These are phyloP conservation scores for Anagrus nilaparvatae DNA, from an alignment of 1,140 invertebrate genomes.

Conservation along the genomic window DNA sequence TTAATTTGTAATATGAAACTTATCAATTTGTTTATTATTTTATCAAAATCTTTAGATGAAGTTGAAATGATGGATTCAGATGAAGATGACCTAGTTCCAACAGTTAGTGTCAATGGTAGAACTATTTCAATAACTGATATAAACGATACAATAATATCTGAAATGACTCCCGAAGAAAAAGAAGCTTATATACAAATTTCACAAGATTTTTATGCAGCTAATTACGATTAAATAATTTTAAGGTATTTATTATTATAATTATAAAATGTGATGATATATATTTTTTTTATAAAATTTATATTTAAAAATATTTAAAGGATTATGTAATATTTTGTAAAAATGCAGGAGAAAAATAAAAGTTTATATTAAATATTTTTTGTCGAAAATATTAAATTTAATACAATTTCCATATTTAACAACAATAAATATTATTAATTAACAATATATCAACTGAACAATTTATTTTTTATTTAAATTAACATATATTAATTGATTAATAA, in stretches of 20 bases:
- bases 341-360: slow-evolving; percentile 5
- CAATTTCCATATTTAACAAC: no score
- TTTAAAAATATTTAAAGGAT: slow-evolving; percentile 18
- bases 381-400: no score
- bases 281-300: slow-evolving; percentile 13
- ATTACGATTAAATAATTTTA: slow-evolving; percentile 49
- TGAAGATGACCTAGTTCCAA: slow-evolving; percentile 74
- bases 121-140: slow-evolving; percentile 71
- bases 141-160: slow-evolving; percentile 72
- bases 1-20: slow-evolving; percentile 1
- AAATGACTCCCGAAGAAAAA: slow-evolving; percentile 88
- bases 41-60: slow-evolving; percentile 42
- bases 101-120: slow-evolving; percentile 70
- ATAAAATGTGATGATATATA: slow-evolving; percentile 1
- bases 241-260: slow-evolving; percentile 3
- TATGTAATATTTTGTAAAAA: slow-evolving; percentile 29
- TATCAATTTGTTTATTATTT: neutral
- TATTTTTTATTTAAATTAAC: no score
- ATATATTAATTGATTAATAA: no score
- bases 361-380: slow-evolving; percentile 20
- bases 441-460: no score
- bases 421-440: no score
- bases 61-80: slow-evolving; percentile 74
- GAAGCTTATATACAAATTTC: slow-evolving; percentile 89
- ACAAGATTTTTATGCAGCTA: slow-evolving; percentile 85